phyloP scores from a whole-genome alignment of 1,140 invertebrate species.

The Tetraneura akinire region DNA sequence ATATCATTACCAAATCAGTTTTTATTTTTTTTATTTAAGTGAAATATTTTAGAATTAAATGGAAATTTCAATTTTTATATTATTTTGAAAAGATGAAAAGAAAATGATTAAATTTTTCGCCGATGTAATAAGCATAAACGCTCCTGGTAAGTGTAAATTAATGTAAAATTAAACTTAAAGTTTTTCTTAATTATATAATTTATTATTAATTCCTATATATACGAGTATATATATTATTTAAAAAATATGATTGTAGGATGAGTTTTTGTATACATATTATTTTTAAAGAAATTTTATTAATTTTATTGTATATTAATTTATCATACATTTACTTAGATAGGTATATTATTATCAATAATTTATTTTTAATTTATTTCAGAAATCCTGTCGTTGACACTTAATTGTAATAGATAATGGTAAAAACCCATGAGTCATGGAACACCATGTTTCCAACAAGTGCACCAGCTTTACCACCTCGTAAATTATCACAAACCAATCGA shows the following conservation, averaged over 20 bases:
- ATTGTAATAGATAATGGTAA: slow-evolving; percentile 36
- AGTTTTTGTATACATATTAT: background rate
- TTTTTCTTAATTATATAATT: background rate
- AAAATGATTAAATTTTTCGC: slow-evolving; percentile 24
- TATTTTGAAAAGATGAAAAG: slow-evolving; percentile 39
- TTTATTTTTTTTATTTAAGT: slow-evolving; percentile 6
- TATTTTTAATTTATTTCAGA: slow-evolving; percentile 38
- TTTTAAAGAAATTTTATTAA: background rate
- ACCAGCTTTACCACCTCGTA: slow-evolving; percentile 61
- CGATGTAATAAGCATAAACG: slow-evolving; percentile 48
- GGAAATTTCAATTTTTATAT: slow-evolving; percentile 24
- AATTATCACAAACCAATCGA: slow-evolving; percentile 52
- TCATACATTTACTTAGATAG: background rate
- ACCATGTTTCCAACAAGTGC: slow-evolving; percentile 54
- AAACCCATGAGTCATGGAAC: slow-evolving; percentile 39
- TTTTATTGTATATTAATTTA: background rate
- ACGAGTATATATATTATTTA: too few species aligned
- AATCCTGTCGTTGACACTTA: slow-evolving; percentile 36
- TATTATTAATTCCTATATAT: too few species aligned
- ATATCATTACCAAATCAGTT: background rate
- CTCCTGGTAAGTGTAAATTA: slow-evolving; percentile 50
- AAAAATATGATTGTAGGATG: background rate
- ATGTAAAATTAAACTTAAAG: slow-evolving; percentile 30
- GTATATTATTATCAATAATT: background rate
- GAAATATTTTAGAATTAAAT: slow-evolving; percentile 30